These are phyloP conservation scores for Lytechinus variegatus DNA, from an alignment of 35 echinoderm and acorn worm genomes.

Conservation along the genomic window DNA sequence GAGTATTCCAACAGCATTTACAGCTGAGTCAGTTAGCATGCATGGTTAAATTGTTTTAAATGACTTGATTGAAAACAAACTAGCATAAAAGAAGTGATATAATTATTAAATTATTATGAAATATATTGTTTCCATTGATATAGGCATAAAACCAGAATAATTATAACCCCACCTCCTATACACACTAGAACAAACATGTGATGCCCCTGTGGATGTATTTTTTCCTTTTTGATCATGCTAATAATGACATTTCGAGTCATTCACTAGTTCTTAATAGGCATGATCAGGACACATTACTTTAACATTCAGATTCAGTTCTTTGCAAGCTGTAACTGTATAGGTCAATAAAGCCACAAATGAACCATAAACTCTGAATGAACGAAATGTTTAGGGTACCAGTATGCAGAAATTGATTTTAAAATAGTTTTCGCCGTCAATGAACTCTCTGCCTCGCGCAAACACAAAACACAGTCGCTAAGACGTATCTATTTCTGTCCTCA, in stretches of 20 bases:
- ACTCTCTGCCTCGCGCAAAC: background rate
- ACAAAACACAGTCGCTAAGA: background rate
- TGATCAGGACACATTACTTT: background rate
- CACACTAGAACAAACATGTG: background rate
- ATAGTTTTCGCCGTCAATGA: background rate
- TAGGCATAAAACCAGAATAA: background rate
- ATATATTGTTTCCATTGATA: background rate
- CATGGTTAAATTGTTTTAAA: no score
- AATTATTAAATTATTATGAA: no score
- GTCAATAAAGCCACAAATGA: no score
- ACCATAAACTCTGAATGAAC: no score
- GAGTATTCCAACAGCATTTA: no score
- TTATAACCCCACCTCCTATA: background rate
- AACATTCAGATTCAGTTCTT: no score
- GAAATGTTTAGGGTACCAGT: no score
- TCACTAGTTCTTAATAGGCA: background rate
- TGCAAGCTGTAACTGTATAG: no score
- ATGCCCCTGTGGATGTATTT: background rate
- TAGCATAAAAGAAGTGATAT: no score
- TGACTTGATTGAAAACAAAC: no score
- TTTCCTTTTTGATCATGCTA: background rate
- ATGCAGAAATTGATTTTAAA: no score
- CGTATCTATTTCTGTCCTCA: background rate
- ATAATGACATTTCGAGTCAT: background rate
- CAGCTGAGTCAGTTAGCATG: background rate